Percentiles rank a stretch among this genome's conserved stretches.
phyloP scores from a whole-genome alignment of 2,888 invertebrate species.

The Tineola bisselliella region DNA sequence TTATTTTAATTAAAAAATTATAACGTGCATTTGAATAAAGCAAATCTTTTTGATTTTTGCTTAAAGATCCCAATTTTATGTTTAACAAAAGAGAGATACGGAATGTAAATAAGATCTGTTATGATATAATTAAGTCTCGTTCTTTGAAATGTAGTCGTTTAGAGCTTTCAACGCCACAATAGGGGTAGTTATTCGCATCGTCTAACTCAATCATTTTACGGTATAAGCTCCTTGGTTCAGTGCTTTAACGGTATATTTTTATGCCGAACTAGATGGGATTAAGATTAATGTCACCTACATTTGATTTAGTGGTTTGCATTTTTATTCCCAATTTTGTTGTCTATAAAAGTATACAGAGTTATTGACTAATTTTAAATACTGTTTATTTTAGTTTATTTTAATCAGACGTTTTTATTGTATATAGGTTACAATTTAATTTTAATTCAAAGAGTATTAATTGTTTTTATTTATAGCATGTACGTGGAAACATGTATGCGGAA shows the following conservation, averaged over 20 bases:
- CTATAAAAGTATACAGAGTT: too few relatives aligned
- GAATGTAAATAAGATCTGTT: slow-evolving; percentile 7
- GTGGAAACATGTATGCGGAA: too few relatives aligned
- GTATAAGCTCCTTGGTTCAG: neutral
- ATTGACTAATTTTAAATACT: too few relatives aligned
- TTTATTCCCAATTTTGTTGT: too few relatives aligned
- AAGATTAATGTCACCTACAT: neutral
- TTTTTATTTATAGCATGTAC: too few relatives aligned
- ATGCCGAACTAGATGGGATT: neutral
- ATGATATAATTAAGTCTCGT: neutral
- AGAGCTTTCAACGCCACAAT: neutral
- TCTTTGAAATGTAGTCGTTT: neutral
- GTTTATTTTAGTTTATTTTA: too few relatives aligned
- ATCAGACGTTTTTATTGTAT: too few relatives aligned
- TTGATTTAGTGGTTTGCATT: neutral
- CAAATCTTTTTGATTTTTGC: neutral
- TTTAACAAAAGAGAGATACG: neutral
- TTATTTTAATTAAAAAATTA: too few relatives aligned
- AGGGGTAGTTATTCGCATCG: slow-evolving; percentile 1
- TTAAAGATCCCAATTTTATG: too few relatives aligned
- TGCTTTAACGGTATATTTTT: slow-evolving; percentile 7
- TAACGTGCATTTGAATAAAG: too few relatives aligned
- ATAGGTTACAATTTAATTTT: too few relatives aligned
- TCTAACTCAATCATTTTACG: slow-evolving; percentile 7
- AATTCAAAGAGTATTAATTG: too few relatives aligned